phyloP scores from a whole-genome alignment of 1,140 invertebrate species.

The Charaxes varanes region DNA sequence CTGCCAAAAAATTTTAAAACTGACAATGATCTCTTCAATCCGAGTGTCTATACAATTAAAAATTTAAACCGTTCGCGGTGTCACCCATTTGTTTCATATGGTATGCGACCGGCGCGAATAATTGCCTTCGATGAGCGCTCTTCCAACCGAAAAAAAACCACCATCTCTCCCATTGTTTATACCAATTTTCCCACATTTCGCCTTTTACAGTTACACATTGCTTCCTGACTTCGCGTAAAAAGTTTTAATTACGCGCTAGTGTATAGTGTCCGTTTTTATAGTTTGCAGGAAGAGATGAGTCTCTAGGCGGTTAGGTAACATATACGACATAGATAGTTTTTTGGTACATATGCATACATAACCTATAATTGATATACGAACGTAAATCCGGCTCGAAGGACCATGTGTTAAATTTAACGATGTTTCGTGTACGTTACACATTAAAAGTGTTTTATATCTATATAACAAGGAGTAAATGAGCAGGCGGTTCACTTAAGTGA shows the following conservation, averaged over 20 bases:
- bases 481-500: not conserved
- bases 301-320: constrained; percentile 41
- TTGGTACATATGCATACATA: too few relatives aligned
- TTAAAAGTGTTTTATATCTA: too few relatives aligned
- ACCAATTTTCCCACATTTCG: constrained; percentile 65
- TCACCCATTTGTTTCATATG: constrained; percentile 41
- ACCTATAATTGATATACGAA: too few relatives aligned
- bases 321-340: constrained; percentile 6
- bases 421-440: too few relatives aligned
- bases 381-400: too few relatives aligned
- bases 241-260: constrained; percentile 60
- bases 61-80: too few relatives aligned
- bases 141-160: constrained; percentile 68
- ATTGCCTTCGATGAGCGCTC: constrained; percentile 63
- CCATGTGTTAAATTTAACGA: too few relatives aligned
- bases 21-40: too few relatives aligned
- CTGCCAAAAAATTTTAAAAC: too few relatives aligned
- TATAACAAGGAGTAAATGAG: too few relatives aligned
- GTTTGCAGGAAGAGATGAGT: constrained; percentile 44
- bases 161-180: constrained; percentile 60
- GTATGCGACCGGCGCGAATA: constrained; percentile 51
- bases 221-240: constrained; percentile 64
- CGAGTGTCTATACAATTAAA: too few relatives aligned
- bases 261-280: constrained; percentile 30
- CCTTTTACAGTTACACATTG: constrained; percentile 59